Evolutionary conservation across 2,113 vertebrate species (phyloP).

Genomic region (Tylochromis polylepis): DNA sequence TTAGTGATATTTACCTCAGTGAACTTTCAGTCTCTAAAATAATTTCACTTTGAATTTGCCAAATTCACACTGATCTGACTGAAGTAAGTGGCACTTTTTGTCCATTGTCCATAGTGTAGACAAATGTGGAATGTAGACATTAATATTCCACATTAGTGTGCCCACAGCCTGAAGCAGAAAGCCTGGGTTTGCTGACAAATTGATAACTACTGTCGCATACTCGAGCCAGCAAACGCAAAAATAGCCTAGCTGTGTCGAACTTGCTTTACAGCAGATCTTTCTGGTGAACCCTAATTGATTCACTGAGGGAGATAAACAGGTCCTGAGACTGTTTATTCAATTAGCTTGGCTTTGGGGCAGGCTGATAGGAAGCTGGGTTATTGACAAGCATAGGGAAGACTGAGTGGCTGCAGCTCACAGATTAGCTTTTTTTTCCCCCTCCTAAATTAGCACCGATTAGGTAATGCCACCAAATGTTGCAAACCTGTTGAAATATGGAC

Average conservation of each 20-base stretch:
- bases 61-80: no score
- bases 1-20: no score
- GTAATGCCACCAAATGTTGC: neutral
- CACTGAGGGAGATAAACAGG: neutral
- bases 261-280: neutral
- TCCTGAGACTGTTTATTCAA: neutral
- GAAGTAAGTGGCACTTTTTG: no score
- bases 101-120: neutral
- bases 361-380: neutral
- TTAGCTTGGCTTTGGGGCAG: neutral
- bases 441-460: neutral
- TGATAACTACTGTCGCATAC: neutral
- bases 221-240: neutral
- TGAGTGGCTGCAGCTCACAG: no score
- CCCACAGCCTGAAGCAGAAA: neutral
- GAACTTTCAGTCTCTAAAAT: no score
- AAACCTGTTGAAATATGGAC: neutral
- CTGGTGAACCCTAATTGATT: neutral
- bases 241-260: rapidly evolving
- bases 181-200: neutral
- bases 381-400: neutral
- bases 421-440: neutral
- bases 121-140: neutral
- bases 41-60: no score
- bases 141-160: neutral